Evolutionary conservation across 2,888 invertebrate species (phyloP).

Genomic region (Platycnemis pennipes): DNA sequence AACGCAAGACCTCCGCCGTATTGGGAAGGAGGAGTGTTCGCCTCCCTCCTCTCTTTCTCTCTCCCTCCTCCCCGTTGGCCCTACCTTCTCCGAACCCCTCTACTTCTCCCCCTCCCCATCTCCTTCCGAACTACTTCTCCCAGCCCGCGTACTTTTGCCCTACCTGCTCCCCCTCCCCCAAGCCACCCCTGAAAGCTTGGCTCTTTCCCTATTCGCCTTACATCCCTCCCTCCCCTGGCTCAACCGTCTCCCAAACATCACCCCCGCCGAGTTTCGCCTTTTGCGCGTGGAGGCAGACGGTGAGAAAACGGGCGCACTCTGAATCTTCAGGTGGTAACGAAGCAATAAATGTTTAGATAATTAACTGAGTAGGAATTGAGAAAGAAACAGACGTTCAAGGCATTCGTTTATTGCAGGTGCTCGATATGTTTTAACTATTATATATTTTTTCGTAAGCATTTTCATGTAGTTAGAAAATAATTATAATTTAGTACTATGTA

Average conservation of each 20-base stretch:
- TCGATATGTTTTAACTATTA: too few relatives aligned
- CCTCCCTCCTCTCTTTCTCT: not conserved
- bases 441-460: too few relatives aligned
- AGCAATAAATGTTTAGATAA: too few relatives aligned
- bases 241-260: too few relatives aligned
- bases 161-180: not conserved
- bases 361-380: too few relatives aligned
- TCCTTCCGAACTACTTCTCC: not conserved
- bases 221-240: not conserved
- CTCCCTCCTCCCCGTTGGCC: not conserved
- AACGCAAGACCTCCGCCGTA: constrained; percentile 80
- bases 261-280: not conserved
- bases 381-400: too few relatives aligned
- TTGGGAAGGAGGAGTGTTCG: constrained; percentile 49
- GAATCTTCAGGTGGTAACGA: not conserved
- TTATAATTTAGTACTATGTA: too few relatives aligned
- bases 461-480: too few relatives aligned
- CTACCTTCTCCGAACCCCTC: not conserved
- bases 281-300: not conserved
- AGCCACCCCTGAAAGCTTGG: not conserved
- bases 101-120: not conserved
- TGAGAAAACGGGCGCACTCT: not conserved
- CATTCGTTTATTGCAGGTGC: too few relatives aligned
- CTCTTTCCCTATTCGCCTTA: not conserved
- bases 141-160: not conserved